Evolutionary conservation across 2,113 vertebrate species (phyloP).

Genomic region (Ochotona curzoniae): DNA sequence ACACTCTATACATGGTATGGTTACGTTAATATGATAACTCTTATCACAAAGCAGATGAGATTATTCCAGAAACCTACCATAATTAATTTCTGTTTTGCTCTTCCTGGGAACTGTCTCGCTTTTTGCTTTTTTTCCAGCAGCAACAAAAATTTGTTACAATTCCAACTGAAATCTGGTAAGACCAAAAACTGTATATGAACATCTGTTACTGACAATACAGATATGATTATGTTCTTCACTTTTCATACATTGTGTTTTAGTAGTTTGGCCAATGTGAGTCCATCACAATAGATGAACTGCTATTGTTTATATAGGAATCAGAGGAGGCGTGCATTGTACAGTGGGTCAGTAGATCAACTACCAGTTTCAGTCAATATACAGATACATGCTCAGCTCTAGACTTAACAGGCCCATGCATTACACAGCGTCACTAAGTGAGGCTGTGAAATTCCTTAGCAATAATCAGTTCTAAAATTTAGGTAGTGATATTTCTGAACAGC

Average conservation of each 20-base stretch:
- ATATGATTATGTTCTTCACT: not conserved
- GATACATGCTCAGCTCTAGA: not conserved
- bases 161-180: not conserved
- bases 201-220: not conserved
- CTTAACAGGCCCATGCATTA: not conserved
- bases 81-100: not conserved
- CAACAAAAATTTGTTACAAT: not conserved
- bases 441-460: not conserved
- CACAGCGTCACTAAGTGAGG: not conserved
- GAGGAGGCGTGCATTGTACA: not conserved
- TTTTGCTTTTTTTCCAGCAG: not conserved
- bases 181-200: not conserved
- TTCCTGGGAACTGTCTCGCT: not conserved
- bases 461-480: not conserved
- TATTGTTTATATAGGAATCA: not conserved
- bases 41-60: not conserved
- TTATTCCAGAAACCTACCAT: not conserved
- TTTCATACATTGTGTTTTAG: conserved; percentile 6
- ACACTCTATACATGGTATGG: not conserved
- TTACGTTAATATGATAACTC: conserved; percentile 13
- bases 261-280: not conserved
- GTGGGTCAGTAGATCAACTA: not conserved
- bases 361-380: not conserved
- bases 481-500: not conserved
- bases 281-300: not conserved